Conservation (phyloP, 2,888 invertebrate species). For the Acleris literana region DNA sequence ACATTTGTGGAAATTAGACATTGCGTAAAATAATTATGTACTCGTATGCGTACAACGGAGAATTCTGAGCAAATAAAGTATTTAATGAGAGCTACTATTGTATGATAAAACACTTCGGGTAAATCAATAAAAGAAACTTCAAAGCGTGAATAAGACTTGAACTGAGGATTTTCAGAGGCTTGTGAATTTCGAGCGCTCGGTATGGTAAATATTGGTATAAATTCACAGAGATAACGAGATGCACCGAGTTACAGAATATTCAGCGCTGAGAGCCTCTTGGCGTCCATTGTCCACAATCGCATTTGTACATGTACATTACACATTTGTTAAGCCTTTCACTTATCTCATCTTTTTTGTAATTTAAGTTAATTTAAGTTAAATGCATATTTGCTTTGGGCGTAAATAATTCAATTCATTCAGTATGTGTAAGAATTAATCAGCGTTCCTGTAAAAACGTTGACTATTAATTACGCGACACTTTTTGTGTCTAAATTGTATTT, state of each 20-base stretch:
- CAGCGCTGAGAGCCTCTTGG: conserved; percentile 19
- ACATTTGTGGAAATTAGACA: background rate
- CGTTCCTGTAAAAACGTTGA: background rate
- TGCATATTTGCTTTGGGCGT: conserved; percentile 25
- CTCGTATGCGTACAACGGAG: too few relatives aligned
- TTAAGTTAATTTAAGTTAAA: conserved; percentile 30
- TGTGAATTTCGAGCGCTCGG: conserved; percentile 50
- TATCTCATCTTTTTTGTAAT: conserved; percentile 20
- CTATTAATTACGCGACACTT: background rate
- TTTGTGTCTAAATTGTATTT: background rate
- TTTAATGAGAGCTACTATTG: background rate
- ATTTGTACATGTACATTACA: conserved; percentile 28
- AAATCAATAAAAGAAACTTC: conserved; percentile 1
- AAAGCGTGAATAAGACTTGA: conserved; percentile 26
- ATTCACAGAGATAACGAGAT: conserved; percentile 62
- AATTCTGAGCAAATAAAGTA: background rate
- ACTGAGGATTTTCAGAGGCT: conserved; percentile 27
- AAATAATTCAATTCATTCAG: conserved; percentile 15
- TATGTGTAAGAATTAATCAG: too few relatives aligned
- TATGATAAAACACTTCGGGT: background rate
- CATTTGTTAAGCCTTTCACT: conserved; percentile 5
- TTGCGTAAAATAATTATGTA: too few relatives aligned
- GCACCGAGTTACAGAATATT: conserved; percentile 45
- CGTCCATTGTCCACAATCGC: conserved; percentile 27
- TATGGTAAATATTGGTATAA: conserved; percentile 60